Evolutionary conservation across 2,888 invertebrate genomes (phyloP).

Genomic region (Pristionchus exspectatus): DNA sequence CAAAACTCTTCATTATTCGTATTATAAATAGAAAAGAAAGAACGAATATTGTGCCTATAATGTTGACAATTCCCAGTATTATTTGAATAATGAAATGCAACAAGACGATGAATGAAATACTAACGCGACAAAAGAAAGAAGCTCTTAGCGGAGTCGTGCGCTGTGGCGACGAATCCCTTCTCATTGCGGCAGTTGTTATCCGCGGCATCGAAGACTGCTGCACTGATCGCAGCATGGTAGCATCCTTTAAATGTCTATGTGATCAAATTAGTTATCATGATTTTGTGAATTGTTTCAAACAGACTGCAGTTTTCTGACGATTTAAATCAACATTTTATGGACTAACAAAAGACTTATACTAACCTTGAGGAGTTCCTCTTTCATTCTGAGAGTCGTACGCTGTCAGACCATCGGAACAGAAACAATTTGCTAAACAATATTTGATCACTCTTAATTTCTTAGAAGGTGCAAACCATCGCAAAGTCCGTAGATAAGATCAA

Average conservation of each 20-base stretch:
- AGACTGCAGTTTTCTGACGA: too few species aligned
- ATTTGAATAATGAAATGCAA: too few species aligned
- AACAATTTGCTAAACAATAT: conserved; percentile 38
- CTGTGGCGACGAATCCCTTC: conserved; percentile 37
- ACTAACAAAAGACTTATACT: too few species aligned
- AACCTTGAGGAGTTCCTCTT: conserved; percentile 28
- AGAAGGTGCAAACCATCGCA: not conserved
- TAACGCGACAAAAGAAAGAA: conserved; percentile 24
- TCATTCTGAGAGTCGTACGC: not conserved
- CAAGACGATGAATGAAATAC: not conserved
- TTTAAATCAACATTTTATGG: too few species aligned
- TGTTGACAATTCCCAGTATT: too few species aligned
- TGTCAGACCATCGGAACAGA: conserved; percentile 34
- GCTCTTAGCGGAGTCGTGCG: conserved; percentile 12
- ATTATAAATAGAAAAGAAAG: too few species aligned
- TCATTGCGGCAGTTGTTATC: conserved; percentile 19
- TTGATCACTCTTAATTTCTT: not conserved
- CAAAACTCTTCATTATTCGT: not conserved
- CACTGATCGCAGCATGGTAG: conserved; percentile 29
- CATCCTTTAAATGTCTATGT: conserved; percentile 7
- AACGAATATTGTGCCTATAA: too few species aligned
- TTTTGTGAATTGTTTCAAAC: too few species aligned
- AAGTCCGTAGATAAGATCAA: not conserved
- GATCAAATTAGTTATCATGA: too few species aligned
- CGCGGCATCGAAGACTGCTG: conserved; percentile 26